These are phyloP conservation scores for Calonectris borealis DNA, from an alignment of 2,113 vertebrate genomes.

Conservation along the genomic window DNA sequence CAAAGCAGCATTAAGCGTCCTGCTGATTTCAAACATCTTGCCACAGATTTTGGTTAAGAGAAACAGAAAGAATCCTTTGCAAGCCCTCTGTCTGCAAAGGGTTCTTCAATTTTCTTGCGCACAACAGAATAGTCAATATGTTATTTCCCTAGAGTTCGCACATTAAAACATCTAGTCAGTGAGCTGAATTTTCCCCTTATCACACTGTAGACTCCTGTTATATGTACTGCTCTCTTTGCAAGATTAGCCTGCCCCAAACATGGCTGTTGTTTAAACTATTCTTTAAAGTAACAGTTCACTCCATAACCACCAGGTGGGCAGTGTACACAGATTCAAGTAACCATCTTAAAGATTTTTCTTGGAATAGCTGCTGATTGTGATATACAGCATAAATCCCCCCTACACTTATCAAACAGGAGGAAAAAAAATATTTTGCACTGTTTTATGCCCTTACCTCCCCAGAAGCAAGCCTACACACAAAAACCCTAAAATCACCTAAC, in stretches of 20 bases:
- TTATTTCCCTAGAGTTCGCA: slow-evolving; percentile 97
- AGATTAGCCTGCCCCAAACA: slow-evolving; percentile 99
- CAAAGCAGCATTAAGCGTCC: slow-evolving; percentile 99
- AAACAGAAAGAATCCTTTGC: slow-evolving; percentile 83
- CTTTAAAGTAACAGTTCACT: slow-evolving; percentile 96
- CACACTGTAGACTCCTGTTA: slow-evolving; percentile 95
- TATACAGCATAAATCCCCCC: neutral
- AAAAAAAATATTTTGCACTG: neutral
- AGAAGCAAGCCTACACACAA: neutral
- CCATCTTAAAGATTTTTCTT: slow-evolving; percentile 69
- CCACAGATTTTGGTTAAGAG: slow-evolving; percentile 83
- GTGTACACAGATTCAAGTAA: slow-evolving; percentile 81
- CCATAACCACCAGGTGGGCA: slow-evolving; percentile 96
- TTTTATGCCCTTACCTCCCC: neutral
- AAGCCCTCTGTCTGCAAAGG: slow-evolving; percentile 82
- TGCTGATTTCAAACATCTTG: slow-evolving; percentile 99
- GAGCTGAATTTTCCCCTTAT: slow-evolving; percentile 93
- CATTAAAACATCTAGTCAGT: slow-evolving; percentile 94
- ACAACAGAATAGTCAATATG: slow-evolving; percentile 93
- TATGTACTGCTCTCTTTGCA: slow-evolving; percentile 95
- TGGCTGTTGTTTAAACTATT: slow-evolving; percentile 99
- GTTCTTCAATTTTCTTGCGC: slow-evolving; percentile 83
- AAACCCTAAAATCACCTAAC: neutral
- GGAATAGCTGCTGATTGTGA: slow-evolving; percentile 63
- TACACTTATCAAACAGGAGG: neutral